Base-by-base conservation (phyloP, 2,113 vertebrate genomes). In the Merops nubicus region DNA sequence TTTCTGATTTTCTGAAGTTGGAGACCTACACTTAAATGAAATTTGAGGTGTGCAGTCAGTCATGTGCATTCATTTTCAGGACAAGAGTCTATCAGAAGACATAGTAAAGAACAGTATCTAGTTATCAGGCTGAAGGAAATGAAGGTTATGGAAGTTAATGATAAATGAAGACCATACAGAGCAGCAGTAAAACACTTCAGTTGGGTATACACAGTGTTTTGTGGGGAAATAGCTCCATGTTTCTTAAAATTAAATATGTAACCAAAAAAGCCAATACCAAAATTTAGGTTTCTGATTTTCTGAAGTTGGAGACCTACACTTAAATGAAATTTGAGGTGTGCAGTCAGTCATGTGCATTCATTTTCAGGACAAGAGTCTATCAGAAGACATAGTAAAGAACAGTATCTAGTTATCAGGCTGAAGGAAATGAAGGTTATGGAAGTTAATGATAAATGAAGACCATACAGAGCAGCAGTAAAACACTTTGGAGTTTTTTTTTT, bases 21-120 rank as follows among this genome's bases (percentile, higher is more conserved):
- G 36, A 88, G 85, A 59, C 26, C 38, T 62, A 51, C 33, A 33
- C 5, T 8, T 15, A 64, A 64, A 38, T 47, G 3, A 54, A 62
- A 67, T 29, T 7, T 62, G 4, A 83, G 33, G 34, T 54, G 38
- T 59, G 14, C 40, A 51, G 21, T 31, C 67, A 85, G 79, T 59
- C 20, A 72, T 1, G 7, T 0, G 3, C n/a, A n/a, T 1, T 42
- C 1, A 12, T 59, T 45, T 59, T 50, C 60, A 81, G 45, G 42
- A 51, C 29, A 75, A 33, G 3, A 20, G 7, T 26, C 56, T 47
- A 38, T 4, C 34, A 68, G 47, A 67, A 77, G n/a, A 31, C n/a
- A n/a, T n/a, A 6, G 8, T 19, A 51, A 70, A 84, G 53, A 88
- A 83, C 9, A 77, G 26, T 8, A 87, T 31, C 40, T 76, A 33